These are phyloP conservation scores for Carabus problematicus DNA, from an alignment of 2,888 invertebrate species.

Conservation along the genomic window DNA sequence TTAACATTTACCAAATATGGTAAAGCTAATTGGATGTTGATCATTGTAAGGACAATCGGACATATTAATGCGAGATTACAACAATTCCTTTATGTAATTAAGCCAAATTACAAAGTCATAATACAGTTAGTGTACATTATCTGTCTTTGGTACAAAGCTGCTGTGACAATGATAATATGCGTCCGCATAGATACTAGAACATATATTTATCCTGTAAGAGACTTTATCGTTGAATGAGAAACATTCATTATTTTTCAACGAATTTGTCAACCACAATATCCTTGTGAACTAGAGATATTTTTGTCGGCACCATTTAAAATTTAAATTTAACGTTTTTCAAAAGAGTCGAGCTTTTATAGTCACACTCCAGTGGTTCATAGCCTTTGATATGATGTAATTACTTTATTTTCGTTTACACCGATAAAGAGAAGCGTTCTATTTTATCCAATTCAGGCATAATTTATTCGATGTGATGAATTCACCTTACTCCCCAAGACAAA, in stretches of 20 bases:
- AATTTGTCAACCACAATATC: too few species aligned
- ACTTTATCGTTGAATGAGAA: too few species aligned
- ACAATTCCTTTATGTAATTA: slow-evolving; percentile 31
- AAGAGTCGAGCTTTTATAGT: too few species aligned
- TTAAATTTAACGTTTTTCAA: too few species aligned
- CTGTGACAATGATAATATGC: not conserved
- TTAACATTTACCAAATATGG: too few species aligned
- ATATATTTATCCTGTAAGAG: too few species aligned
- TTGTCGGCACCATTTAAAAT: too few species aligned
- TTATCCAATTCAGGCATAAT: not conserved
- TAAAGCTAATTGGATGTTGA: not conserved
- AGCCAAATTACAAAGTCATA: slow-evolving; percentile 14
- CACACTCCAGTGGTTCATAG: slow-evolving; percentile 1
- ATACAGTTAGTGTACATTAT: slow-evolving; percentile 10
- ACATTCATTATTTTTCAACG: too few species aligned
- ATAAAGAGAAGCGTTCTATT: slow-evolving; percentile 21
- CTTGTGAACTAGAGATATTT: too few species aligned
- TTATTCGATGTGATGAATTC: too few species aligned
- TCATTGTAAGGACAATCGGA: slow-evolving; percentile 20
- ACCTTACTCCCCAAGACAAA: too few species aligned
- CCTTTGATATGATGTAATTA: slow-evolving; percentile 22
- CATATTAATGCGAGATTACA: slow-evolving; percentile 28
- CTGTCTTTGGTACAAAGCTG: too few species aligned
- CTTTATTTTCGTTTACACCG: slow-evolving; percentile 22
- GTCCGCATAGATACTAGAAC: not conserved